Base-by-base conservation (phyloP, 2,888 invertebrate species). In the Protonemura montana region DNA sequence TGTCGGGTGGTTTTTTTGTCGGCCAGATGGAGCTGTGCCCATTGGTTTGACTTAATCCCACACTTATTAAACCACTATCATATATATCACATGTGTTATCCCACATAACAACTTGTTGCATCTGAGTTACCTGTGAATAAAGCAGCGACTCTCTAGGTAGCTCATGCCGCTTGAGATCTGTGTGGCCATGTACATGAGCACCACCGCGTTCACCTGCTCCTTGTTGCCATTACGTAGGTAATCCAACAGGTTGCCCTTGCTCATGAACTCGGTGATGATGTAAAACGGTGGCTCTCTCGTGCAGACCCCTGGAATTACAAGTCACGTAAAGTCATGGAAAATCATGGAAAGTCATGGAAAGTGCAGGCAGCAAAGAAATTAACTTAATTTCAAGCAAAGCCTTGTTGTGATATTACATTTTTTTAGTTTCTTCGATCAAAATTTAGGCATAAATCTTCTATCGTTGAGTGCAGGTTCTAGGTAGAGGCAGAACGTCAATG, bases 211-310 rank as follows among this genome's bases (percentile, higher is more conserved):
- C 85, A 99, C 95, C 90, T 96, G 96, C 89, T 96, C 95, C 89
- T 96, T 95, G 90, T 95, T 96, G 87, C 96, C 96, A 89, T 96
- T 96, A 86, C 99, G 94, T 89, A 99, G 92, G 92, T 98, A 99
- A 92, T 99, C 99, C 87, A 99, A 93, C 89, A 99, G 93, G 92
- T 99, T 99, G 86, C 99, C 99, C 89, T 98, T 97, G 90, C 97
- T 97, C 99, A 99, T 99, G 92, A 99, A 99, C 93, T 99, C 99
- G 25, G 99, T 99, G 90, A 99, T 98, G 90, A 99, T 99, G 92
- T 99, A 99, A 92, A 99, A 99, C 3, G 99, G 99, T 16, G 99
- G 98, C 92, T 99, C 99, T 87, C 99, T 93, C 0, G 99, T 99
- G 92, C 99, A 99, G 30, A 99, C 99, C 88, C 99, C 93, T 90